phyloP scores from a whole-genome alignment of 37 sponge, comb jelly and placozoan species.

The Chondrilla cf. caribensis region DNA sequence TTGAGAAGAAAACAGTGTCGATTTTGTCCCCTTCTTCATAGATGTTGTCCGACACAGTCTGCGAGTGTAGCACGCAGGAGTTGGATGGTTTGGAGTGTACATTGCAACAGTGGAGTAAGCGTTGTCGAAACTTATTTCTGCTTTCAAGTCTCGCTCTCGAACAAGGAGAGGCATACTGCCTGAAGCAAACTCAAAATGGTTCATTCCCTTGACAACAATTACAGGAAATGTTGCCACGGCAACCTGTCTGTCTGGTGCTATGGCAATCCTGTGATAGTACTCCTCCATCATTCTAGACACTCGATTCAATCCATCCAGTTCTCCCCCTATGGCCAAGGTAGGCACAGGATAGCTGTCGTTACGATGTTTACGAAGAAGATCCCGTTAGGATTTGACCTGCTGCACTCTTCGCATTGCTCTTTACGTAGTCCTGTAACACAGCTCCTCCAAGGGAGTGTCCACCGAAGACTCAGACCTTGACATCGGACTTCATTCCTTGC shows the following conservation, averaged over 20 bases:
- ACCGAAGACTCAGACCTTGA: background rate
- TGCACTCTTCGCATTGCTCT: background rate
- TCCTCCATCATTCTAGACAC: constrained; percentile 32
- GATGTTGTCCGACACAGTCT: constrained; percentile 23
- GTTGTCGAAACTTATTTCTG: constrained; percentile 15
- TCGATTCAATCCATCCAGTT: constrained; percentile 35
- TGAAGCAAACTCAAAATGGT: constrained; percentile 24
- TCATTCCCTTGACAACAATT: constrained; percentile 23
- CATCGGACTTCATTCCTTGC: constrained; percentile 22
- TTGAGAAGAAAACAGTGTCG: constrained; percentile 13
- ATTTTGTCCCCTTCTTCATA: constrained; percentile 3
- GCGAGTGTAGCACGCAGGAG: constrained; percentile 12
- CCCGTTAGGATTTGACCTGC: constrained; percentile 22
- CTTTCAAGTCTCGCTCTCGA: constrained; percentile 18
- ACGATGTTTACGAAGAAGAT: constrained; percentile 18
- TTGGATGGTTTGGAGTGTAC: background rate
- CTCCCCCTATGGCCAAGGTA: constrained; percentile 1
- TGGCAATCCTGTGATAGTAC: constrained; percentile 18
- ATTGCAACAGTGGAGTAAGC: background rate
- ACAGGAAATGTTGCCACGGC: background rate
- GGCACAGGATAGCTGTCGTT: constrained; percentile 26
- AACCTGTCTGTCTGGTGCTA: background rate
- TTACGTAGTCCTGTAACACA: constrained; percentile 18
- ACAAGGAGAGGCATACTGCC: background rate
- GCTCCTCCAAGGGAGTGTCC: constrained; percentile 27